Percentiles rank a stretch among this genome's conserved stretches.
Conservation (phyloP, 2,113 vertebrate species). For the Bothrops jararaca region DNA sequence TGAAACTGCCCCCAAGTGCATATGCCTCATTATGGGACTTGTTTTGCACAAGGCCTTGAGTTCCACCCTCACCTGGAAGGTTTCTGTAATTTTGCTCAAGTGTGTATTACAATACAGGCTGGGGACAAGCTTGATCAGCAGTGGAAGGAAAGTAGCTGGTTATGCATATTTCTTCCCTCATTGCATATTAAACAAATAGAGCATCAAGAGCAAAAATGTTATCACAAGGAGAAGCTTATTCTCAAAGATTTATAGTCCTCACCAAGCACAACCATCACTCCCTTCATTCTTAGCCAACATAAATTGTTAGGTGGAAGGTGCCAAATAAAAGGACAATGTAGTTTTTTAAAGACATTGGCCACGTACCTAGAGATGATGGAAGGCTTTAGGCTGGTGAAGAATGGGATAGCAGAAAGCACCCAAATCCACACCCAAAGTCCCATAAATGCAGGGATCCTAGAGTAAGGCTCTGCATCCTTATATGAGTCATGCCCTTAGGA, state of each 20-base stretch:
- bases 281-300: background rate
- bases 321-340: background rate
- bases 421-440: background rate
- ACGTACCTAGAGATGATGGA: background rate
- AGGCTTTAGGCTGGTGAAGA: background rate
- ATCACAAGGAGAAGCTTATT: background rate
- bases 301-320: background rate
- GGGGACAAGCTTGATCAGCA: too few relatives aligned
- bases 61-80: too few relatives aligned
- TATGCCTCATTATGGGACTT: too few relatives aligned
- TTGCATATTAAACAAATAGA: background rate
- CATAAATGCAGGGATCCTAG: slow-evolving; percentile 28
- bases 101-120: too few relatives aligned
- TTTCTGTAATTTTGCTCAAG: too few relatives aligned
- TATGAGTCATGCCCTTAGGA: slow-evolving; percentile 38
- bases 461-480: slow-evolving; percentile 25
- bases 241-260: background rate
- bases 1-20: background rate
- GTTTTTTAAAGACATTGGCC: background rate
- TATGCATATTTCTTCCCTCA: background rate
- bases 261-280: background rate
- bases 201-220: background rate
- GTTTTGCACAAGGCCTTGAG: too few relatives aligned
- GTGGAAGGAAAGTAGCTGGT: background rate
- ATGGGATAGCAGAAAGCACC: slow-evolving; percentile 13